Evolutionary conservation across 2,113 vertebrate genomes (phyloP).

Genomic region (Caracal caracal): DNA sequence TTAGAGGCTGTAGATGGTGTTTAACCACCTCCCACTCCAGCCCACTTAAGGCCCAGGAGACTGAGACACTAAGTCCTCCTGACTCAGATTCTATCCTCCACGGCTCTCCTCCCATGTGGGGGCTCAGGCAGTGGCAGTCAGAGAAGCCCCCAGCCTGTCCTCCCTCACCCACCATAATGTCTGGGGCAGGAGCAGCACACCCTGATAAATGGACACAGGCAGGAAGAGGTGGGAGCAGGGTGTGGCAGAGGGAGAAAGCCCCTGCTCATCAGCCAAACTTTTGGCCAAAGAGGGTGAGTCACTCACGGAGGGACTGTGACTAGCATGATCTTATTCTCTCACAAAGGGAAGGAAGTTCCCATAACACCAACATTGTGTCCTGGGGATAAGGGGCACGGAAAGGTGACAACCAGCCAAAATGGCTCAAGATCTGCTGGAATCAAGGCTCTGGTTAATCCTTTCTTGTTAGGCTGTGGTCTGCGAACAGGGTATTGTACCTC

Average conservation of each 20-base stretch:
- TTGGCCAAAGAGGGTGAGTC: background rate
- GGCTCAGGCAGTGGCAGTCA: background rate
- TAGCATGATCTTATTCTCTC: background rate
- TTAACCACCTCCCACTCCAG: background rate
- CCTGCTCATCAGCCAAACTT: background rate
- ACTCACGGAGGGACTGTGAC: background rate
- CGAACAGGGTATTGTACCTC: rapidly evolving
- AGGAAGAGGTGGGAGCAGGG: rapidly evolving
- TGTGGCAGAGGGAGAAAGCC: background rate
- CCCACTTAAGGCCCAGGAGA: background rate
- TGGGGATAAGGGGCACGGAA: background rate
- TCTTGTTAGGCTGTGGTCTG: background rate
- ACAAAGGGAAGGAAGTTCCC: background rate
- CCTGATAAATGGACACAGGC: background rate
- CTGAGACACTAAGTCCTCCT: background rate
- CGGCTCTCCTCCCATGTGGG: background rate
- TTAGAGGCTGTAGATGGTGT: rapidly evolving
- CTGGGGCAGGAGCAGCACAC: background rate
- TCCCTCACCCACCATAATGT: background rate
- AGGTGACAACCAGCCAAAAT: background rate
- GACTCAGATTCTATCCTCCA: background rate
- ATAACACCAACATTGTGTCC: background rate
- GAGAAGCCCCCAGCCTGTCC: background rate
- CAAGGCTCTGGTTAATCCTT: background rate
- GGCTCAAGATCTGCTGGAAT: no score